These are phyloP conservation scores for Ephydatia muelleri DNA, from an alignment of 37 sponge, comb jelly and placozoan species.

Conservation along the genomic window DNA sequence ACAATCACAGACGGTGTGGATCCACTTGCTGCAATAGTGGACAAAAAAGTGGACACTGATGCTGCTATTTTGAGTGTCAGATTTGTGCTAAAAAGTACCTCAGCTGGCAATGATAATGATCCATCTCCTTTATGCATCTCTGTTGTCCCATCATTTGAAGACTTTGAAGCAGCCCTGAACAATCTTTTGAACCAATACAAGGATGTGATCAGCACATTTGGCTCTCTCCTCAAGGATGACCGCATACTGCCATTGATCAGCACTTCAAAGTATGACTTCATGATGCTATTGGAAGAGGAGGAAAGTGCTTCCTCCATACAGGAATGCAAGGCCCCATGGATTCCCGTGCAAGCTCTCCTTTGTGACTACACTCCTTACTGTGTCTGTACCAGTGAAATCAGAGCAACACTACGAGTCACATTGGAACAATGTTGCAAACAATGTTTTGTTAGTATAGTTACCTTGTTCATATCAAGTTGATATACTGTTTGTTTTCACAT, in stretches of 20 bases:
- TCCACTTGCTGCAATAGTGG: not conserved
- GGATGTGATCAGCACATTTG: constrained; percentile 32
- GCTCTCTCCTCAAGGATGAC: constrained; percentile 29
- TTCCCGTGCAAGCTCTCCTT: constrained; percentile 1
- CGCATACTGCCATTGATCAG: constrained; percentile 23
- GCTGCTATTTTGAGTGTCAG: not conserved
- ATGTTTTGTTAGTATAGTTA: constrained; percentile 10
- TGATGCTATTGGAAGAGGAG: constrained; percentile 38
- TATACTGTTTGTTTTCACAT: not conserved
- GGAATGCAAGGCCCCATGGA: not conserved
- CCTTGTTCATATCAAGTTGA: not conserved
- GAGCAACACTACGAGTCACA: not conserved
- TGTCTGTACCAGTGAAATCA: not conserved
- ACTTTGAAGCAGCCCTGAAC: constrained; percentile 21
- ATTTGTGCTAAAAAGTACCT: not conserved
- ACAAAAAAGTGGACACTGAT: not conserved
- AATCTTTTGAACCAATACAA: constrained; percentile 22
- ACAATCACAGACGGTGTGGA: not conserved
- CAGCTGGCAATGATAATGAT: not conserved
- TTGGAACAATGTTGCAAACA: constrained; percentile 12
- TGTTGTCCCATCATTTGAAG: constrained; percentile 30
- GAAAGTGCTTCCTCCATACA: constrained; percentile 5
- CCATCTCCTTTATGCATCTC: constrained; percentile 9
- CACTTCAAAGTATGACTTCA: constrained; percentile 42
- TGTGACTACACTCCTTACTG: constrained; percentile 22